Evolutionary conservation across 2,797 vertebrate species (phyloP), one percentile per base, ranked within the genome.

Genomic region (Alexandromys oeconomus): DNA sequence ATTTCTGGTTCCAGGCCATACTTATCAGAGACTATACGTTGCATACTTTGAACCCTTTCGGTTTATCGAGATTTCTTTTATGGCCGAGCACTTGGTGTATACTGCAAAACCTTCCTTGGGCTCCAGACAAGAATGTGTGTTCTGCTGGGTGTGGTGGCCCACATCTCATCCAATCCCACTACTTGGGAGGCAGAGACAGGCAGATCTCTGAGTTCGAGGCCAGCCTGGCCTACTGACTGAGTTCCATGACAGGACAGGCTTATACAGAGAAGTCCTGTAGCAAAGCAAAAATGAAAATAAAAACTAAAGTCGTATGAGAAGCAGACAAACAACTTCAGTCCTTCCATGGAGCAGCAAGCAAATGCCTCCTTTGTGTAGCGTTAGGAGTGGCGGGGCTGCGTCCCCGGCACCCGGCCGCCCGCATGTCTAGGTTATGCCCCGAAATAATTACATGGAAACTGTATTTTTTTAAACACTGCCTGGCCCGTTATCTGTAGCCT

Each of bases 51-150:
- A 46, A 57, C 51, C 17, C 40, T 89, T 89, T 61, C n/a, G 65
- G 61, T 63, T 57, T 82, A 71, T 54, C 65, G 51, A 63, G 87
- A 63, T 91, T 93, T 90, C 61, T 15, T 91, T 91, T 78, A 54
- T 71, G 76, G n/a, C 21, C 29, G 27, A 80, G 25, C 31, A 89
- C 54, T 69, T 48, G 27, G 59, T 63, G 31, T 81, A 15, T 46
- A 34, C 54, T 67, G 77, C 31, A 80, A 40, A 92, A 79, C 37
- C 27, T 69, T 48, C 19, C 29, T 54, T 43, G 59, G 21, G 21
- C 25, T 34, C 65, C 65, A 51, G 76, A 90, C 19, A 25, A 81
- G 17, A 77, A 69, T 40, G 29, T 91, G 13, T 63, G 74, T 37
- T 85, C 43, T 85, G 19, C 63, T 5, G 2, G 31, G 34, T 15